phyloP scores from a whole-genome alignment of 2,888 invertebrate genomes.

The Euzetes globulus region DNA sequence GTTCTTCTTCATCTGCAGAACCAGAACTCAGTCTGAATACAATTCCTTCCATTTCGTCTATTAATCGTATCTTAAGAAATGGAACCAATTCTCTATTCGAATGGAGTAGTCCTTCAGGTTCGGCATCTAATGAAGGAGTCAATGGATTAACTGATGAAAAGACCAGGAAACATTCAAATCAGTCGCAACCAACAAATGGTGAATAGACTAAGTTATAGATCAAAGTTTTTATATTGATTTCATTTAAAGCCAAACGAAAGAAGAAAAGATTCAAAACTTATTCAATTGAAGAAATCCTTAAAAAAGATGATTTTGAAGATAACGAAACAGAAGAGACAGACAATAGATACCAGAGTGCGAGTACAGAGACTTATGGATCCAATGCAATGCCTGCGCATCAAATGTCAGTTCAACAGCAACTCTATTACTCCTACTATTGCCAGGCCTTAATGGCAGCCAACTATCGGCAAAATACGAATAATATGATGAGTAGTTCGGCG shows the following conservation, averaged over 20 bases:
- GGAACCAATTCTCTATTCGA: conserved; percentile 6
- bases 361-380: neutral
- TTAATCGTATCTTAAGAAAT: conserved; percentile 74
- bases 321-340: neutral
- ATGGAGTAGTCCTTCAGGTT: neutral
- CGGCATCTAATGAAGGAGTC: neutral
- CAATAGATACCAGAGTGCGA: neutral
- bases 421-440: conserved; percentile 36
- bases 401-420: conserved; percentile 26
- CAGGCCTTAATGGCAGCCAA: conserved; percentile 52
- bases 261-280: conserved; percentile 33
- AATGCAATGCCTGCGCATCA: neutral
- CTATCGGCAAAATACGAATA: neutral
- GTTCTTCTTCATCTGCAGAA: neutral
- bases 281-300: conserved; percentile 34
- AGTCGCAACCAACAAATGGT: neutral
- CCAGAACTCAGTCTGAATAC: conserved; percentile 7
- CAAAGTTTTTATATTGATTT: neutral
- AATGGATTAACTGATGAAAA: neutral
- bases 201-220: neutral
- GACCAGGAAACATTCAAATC: neutral
- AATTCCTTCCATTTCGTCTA: conserved; percentile 87
- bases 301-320: conserved; percentile 33
- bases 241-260: neutral
- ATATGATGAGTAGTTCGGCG: neutral